Percentiles rank a stretch among this genome's conserved stretches.
Evolutionary conservation across 2,888 invertebrate species (phyloP).

Genomic region (Leptopterna dolabrata): DNA sequence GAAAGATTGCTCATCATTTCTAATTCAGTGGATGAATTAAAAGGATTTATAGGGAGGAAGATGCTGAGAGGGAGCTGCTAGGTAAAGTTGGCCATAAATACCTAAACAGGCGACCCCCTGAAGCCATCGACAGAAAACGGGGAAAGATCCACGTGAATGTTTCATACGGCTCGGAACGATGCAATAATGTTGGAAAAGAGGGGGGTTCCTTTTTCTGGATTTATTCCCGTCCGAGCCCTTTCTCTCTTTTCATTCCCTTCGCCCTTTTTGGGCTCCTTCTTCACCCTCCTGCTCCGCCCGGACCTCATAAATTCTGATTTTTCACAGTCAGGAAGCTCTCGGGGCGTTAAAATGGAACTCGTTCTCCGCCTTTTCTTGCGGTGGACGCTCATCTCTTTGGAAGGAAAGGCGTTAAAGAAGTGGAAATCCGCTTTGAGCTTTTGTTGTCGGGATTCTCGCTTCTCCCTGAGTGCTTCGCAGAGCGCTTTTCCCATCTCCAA

Average conservation of each 20-base stretch:
- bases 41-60: conserved; percentile 47
- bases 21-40: conserved; percentile 48
- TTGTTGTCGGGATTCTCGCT: background rate
- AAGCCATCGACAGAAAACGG: background rate
- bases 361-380: background rate
- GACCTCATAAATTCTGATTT: conserved; percentile 64
- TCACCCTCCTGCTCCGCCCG: background rate
- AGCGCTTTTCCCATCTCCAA: background rate
- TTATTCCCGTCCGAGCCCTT: conserved; percentile 41
- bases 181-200: conserved; percentile 47
- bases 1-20: conserved; percentile 47
- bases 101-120: conserved; percentile 35
- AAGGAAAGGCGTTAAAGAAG: conserved; percentile 4
- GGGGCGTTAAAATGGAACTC: conserved; percentile 23
- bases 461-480: background rate
- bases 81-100: conserved; percentile 53
- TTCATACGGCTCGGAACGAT: conserved; percentile 48
- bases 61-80: conserved; percentile 43
- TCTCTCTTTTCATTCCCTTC: conserved; percentile 8
- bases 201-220: conserved; percentile 28
- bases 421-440: conserved; percentile 25
- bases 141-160: conserved; percentile 28
- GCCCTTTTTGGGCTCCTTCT: background rate
- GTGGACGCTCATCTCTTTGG: background rate
- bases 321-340: conserved; percentile 61